Conservation (phyloP, 2,888 invertebrate genomes). For the Ochlodes sylvanus region DNA sequence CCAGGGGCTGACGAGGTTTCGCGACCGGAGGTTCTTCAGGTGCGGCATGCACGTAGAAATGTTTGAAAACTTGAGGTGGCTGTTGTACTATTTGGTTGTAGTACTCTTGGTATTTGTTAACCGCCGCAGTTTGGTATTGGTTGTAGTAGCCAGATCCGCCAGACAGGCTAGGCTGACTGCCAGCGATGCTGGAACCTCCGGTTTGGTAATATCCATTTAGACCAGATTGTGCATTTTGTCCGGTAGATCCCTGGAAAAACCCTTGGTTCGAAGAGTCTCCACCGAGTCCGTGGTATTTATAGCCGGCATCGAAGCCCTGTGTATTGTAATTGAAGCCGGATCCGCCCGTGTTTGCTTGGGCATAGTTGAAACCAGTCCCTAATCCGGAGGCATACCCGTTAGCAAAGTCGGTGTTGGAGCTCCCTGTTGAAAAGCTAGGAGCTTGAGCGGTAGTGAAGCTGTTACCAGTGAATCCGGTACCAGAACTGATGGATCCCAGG, state of each 20-base stretch:
- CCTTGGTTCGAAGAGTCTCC: constrained; percentile 40
- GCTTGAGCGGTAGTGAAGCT: neutral
- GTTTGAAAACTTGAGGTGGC: constrained; percentile 88
- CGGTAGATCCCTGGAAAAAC: constrained; percentile 36
- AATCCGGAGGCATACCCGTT: constrained; percentile 4
- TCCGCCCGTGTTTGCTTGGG: constrained; percentile 30
- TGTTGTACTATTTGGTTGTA: constrained; percentile 90
- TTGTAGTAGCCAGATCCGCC: constrained; percentile 41
- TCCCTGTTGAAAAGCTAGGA: constrained; percentile 17
- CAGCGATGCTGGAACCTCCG: constrained; percentile 40
- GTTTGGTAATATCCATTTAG: constrained; percentile 39
- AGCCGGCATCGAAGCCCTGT: constrained; percentile 41
- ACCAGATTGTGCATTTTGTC: constrained; percentile 41
- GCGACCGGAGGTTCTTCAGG: constrained; percentile 80
- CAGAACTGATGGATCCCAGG: too few relatives aligned
- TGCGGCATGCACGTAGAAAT: constrained; percentile 78
- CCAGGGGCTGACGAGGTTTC: constrained; percentile 84
- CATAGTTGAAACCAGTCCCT: constrained; percentile 35
- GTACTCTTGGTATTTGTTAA: constrained; percentile 77
- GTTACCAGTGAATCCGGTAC: too few relatives aligned
- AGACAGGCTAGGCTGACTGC: constrained; percentile 43
- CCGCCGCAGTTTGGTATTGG: constrained; percentile 50
- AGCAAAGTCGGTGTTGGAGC: constrained; percentile 13
- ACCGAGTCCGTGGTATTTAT: constrained; percentile 43
- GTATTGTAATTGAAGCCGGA: constrained; percentile 49